Evolutionary conservation across 2,797 vertebrate genomes (phyloP).

Genomic region (Cuniculus paca): DNA sequence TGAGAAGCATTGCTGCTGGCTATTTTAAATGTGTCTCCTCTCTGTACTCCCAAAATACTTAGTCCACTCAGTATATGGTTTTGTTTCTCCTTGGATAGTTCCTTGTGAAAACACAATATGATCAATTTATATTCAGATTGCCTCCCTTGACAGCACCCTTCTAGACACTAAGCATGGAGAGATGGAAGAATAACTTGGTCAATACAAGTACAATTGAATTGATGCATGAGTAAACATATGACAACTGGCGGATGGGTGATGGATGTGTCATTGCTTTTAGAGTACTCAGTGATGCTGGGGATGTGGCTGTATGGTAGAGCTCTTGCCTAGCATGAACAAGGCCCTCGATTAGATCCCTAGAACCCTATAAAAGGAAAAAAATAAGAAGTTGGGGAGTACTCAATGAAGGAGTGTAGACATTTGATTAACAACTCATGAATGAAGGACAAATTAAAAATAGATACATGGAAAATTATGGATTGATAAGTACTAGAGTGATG

Average conservation of each 20-base stretch:
- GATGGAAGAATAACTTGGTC: not conserved
- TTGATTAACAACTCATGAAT: not conserved
- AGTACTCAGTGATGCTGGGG: not conserved
- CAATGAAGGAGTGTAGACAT: not conserved
- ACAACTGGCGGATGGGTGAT: not conserved
- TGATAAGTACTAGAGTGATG: not conserved
- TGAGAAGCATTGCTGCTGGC: not conserved
- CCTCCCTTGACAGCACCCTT: not conserved
- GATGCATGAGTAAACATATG: not conserved
- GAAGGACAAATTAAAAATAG: not conserved
- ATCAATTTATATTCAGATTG: not conserved
- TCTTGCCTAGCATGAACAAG: not conserved
- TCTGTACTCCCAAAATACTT: not conserved
- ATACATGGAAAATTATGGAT: not conserved
- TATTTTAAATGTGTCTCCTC: not conserved
- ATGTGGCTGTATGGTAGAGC: not conserved
- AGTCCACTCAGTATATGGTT: not conserved
- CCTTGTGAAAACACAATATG: not conserved
- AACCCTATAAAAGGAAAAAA: not conserved
- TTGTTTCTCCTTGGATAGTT: not conserved
- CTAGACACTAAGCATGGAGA: not conserved
- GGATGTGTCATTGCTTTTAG: not conserved
- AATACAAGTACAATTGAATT: not conserved
- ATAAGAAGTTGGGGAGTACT: not conserved
- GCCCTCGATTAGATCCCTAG: not conserved